Conservation (phyloP, 1,140 invertebrate species). For the Metaphire vulgaris region DNA sequence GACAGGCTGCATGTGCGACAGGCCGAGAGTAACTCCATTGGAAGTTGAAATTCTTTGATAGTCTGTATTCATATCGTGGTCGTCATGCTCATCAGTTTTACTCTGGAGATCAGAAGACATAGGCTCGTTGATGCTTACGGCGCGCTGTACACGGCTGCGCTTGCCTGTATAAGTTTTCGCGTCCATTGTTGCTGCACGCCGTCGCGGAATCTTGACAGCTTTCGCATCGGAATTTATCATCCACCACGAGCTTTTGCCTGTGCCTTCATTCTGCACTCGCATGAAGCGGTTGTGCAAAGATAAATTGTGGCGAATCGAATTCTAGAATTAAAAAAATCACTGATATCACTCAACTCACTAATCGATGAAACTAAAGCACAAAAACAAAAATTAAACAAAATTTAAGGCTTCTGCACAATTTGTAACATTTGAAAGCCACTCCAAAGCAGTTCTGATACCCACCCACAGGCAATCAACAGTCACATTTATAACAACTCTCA, state of each 20-base stretch:
- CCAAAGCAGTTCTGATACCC: not conserved
- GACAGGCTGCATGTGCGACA: not conserved
- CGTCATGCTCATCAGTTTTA: too few relatives aligned
- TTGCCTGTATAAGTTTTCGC: constrained; percentile 41
- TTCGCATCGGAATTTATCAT: constrained; percentile 99
- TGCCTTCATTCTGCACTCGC: constrained; percentile 98
- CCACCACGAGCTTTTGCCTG: constrained; percentile 99
- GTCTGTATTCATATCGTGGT: too few relatives aligned
- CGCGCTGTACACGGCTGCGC: not conserved
- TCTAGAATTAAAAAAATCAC: constrained; percentile 65
- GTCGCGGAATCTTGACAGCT: constrained; percentile 84
- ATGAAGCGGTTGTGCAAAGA: constrained; percentile 98
- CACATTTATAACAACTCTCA: not conserved
- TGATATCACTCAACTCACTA: too few relatives aligned
- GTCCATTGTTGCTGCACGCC: constrained; percentile 91
- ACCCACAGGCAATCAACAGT: not conserved
- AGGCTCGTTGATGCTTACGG: not conserved
- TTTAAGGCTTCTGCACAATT: too few relatives aligned
- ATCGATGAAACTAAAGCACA: too few relatives aligned
- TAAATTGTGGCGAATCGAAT: constrained; percentile 98
- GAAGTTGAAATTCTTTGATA: not conserved
- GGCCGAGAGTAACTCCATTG: not conserved
- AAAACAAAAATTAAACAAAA: too few relatives aligned
- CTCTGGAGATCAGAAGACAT: too few relatives aligned
- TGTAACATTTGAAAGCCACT: not conserved